Base-by-base conservation (phyloP, 2,797 vertebrate species). In the Oceanodroma leucorhoa region DNA sequence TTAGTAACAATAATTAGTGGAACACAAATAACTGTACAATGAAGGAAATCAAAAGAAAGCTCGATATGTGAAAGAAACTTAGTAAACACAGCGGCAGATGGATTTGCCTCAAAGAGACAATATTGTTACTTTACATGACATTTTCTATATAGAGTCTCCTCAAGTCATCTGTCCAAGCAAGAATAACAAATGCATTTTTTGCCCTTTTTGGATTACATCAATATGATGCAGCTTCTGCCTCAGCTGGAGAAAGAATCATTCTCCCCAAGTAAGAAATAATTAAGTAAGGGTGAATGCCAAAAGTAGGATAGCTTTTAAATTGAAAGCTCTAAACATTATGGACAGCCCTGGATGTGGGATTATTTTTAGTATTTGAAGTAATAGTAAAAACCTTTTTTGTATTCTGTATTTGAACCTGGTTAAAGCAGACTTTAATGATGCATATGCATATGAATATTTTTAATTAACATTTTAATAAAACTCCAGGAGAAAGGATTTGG, bases 201-300 rank as follows among this genome's bases (percentile, higher is more conserved):
- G 0, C 5, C 12, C 12, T 73, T 87, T 90, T 89, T 80, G 17
- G 26, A 78, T 94, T 90, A 13, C 60, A 84, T 65, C 65, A 89
- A 24, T 81, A 71, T n/a, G 55, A 89, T 83, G 61, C 78, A 95
- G 89, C 83, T 97, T 69, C 91, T 95, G 67, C 70, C 73, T 92
- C 82, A 91, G 87, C 13, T 19, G 2, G 48, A 77, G 58, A 79
- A 91, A 85, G n/a, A 91, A 58, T 70, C 11, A 65, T 92, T 94
- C 58, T 95, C 45, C 29, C n/a, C 65, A 90, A 67, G 38, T 75
- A 88, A 89, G 75, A 95, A 85, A 90, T 90, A 89, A 94, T 93
- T 94, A 89, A 90, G 20, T 73, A 81, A 79, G 65, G 26, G n/a
- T 48, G 55, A 94, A 55, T 73, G 62, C 76, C 83, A 91, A 69